Evolutionary conservation across 2,888 invertebrate genomes (phyloP).

Genomic region (Cheilosia grossa): DNA sequence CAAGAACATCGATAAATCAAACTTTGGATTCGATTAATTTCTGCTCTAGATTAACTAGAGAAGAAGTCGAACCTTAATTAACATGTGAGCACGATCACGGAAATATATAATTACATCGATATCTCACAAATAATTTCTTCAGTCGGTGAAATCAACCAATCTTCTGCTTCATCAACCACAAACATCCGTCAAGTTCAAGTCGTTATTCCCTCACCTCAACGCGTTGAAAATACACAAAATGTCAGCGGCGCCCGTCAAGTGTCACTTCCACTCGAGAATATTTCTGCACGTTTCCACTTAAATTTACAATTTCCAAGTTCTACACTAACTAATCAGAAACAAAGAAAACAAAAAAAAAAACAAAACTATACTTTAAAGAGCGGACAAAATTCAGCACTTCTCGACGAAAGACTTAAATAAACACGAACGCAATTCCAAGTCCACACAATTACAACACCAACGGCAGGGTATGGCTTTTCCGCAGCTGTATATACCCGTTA

Average conservation of each 20-base stretch:
- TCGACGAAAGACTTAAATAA: conserved; percentile 20
- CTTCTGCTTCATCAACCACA: background rate
- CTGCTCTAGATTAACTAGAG: no score
- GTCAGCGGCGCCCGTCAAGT: background rate
- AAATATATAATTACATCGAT: no score
- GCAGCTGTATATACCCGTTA: conserved; percentile 46
- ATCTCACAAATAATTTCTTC: no score
- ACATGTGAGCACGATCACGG: no score
- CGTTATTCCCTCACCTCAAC: conserved; percentile 16
- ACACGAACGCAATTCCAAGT: conserved; percentile 39
- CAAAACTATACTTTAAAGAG: background rate
- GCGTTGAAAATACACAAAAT: background rate
- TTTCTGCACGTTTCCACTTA: background rate
- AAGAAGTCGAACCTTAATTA: no score
- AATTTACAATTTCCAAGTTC: background rate
- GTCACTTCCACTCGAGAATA: conserved; percentile 1
- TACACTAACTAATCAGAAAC: background rate
- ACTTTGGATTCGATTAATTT: no score
- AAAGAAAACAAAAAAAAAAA: no score
- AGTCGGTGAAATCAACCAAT: background rate
- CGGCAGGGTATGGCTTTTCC: conserved; percentile 23
- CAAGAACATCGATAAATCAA: no score
- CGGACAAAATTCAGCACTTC: conserved; percentile 13
- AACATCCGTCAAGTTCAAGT: background rate
- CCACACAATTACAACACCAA: background rate